Evolutionary conservation across 2,113 vertebrate genomes (phyloP), one percentile per base, ranked within the genome.

Genomic region (Marmota flaviventris): DNA sequence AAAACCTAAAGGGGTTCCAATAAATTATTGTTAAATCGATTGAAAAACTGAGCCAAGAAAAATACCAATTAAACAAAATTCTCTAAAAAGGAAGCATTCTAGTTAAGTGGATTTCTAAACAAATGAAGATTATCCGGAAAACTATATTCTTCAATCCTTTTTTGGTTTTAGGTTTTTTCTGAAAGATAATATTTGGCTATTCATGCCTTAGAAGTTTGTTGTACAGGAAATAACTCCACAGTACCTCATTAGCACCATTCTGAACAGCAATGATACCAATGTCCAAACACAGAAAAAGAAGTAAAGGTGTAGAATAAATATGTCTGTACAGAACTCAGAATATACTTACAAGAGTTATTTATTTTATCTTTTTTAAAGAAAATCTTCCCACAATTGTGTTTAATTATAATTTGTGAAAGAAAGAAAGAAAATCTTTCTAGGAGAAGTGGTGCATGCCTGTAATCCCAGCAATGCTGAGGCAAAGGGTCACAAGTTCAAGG

Each of bases 21-120:
- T 88, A 85, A 56, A 42, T 61, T 88, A 27, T 58, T 94, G 8
- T 24, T 85, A 29, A 94, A 90, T 61, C 63, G 91, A 58, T 11
- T 70, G 17, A 90, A 65, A 81, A 95, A 73, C n/a, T 93, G 18
- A 91, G 70, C 22, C 72, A 51, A 88, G 34, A 6, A 91, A 97
- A 96, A 84, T 42, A 73, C 32, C 48, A 73, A 84, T 82, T 89
- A 81, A 94, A 76, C 16, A 45, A 70, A 85, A 93, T 56, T 11
- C 5, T 78, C 45, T 96, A 85, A 86, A 29, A 79, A 48, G 12
- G 9, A 2, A 61, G 34, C 39, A 88, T n/a, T 72, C 70, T 89
- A 20, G 5, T 37, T 89, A 85, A 83, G 12, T 45, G 2, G 69
- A 61, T 86, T 82, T 83, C 42, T 53, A 63, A 56, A 79, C 58